Percentiles rank a stretch among this genome's conserved stretches.
These are phyloP conservation scores for Yasuhikotakia modesta DNA, from an alignment of 2,797 vertebrate species.

Conservation along the genomic window DNA sequence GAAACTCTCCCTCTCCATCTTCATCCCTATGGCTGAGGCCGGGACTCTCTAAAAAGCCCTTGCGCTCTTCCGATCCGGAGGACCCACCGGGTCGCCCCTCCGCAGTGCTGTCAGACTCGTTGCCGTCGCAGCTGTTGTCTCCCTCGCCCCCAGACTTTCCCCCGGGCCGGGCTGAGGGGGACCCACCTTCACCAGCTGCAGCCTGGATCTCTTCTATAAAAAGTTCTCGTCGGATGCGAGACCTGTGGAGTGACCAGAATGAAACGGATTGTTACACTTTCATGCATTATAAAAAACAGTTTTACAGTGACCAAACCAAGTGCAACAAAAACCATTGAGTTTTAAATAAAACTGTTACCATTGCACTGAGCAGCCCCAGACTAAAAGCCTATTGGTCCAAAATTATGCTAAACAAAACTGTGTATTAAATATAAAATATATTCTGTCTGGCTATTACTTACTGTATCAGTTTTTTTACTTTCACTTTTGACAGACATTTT, in stretches of 20 bases:
- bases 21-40: conserved; percentile 72
- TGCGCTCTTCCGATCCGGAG: conserved; percentile 65
- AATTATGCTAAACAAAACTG: no score
- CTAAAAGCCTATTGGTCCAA: no score
- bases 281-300: no score
- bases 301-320: no score
- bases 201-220: conserved; percentile 99
- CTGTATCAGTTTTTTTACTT: no score
- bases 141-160: conserved; percentile 85
- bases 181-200: conserved; percentile 89
- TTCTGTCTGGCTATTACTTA: no score
- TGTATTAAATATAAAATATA: no score
- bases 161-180: conserved; percentile 85
- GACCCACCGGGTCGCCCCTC: conserved; percentile 74
- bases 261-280: not conserved
- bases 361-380: no score
- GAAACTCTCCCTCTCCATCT: conserved; percentile 75
- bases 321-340: no score
- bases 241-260: conserved; percentile 74
- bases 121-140: conserved; percentile 93
- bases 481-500: no score
- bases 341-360: no score
- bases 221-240: conserved; percentile 95
- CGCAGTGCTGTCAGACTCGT: conserved; percentile 85
- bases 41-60: conserved; percentile 67